These are phyloP conservation scores for Barbus barbus DNA, from an alignment of 2,113 vertebrate species.

Conservation along the genomic window DNA sequence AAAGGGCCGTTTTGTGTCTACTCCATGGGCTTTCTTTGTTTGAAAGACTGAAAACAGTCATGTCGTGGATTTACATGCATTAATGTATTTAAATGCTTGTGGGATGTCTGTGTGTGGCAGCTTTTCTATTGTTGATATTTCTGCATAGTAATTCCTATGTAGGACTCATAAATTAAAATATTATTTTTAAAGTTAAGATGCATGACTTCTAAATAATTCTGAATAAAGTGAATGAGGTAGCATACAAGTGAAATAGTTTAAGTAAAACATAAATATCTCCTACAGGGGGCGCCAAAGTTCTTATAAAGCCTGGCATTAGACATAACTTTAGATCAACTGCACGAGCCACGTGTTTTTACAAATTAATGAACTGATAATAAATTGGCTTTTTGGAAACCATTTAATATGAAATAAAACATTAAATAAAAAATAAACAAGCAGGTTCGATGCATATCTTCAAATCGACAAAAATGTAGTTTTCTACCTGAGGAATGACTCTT, in stretches of 20 bases:
- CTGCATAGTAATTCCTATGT: neutral
- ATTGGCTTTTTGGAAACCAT: neutral
- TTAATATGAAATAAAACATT: neutral
- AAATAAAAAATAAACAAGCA: neutral
- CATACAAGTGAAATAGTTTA: neutral
- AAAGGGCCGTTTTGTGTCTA: neutral
- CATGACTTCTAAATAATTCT: neutral
- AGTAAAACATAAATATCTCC: neutral
- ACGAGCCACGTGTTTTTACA: too few relatives aligned
- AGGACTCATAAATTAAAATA: neutral
- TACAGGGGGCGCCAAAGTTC: constrained; percentile 40
- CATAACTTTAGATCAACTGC: neutral
- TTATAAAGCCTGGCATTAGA: neutral
- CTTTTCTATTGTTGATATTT: neutral
- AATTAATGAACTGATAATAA: neutral
- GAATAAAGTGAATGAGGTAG: neutral
- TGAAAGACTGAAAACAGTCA: neutral
- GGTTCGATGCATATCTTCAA: neutral
- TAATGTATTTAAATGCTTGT: neutral
- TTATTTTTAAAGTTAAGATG: neutral
- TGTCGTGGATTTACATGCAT: neutral
- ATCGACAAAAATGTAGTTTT: neutral
- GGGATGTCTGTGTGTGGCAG: neutral
- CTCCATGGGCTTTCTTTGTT: neutral
- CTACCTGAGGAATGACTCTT: too few relatives aligned